phyloP scores from a whole-genome alignment of 2,797 vertebrate genomes.

The Neopelma chrysocephalum region DNA sequence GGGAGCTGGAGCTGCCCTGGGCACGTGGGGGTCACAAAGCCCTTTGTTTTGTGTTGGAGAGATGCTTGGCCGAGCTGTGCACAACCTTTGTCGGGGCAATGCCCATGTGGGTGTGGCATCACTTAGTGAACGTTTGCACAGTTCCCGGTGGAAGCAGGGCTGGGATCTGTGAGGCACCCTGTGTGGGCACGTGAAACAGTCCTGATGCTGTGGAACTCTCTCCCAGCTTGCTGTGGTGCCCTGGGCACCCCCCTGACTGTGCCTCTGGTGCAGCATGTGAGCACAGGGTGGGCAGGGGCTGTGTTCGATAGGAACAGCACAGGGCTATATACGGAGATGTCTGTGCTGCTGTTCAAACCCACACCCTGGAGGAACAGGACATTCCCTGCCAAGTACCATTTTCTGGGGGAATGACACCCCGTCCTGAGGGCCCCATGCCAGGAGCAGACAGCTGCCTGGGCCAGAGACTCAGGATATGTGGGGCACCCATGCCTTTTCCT shows the following conservation, averaged over 20 bases:
- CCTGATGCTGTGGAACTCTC: not conserved
- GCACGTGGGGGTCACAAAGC: fast-evolving
- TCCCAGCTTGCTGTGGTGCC: fast-evolving
- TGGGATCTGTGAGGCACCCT: not conserved
- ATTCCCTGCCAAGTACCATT: not conserved
- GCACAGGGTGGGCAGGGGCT: fast-evolving
- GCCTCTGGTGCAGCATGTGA: fast-evolving
- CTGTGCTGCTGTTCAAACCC: not conserved
- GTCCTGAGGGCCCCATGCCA: not conserved
- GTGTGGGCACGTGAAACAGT: fast-evolving
- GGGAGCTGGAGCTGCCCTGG: not conserved
- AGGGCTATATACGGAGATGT: not conserved
- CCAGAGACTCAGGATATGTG: not conserved
- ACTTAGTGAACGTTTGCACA: fast-evolving
- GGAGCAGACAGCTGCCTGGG: not conserved
- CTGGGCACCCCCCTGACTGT: not conserved
- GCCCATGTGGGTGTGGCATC: fast-evolving
- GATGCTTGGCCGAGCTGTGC: not conserved
- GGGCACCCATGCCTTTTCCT: not conserved
- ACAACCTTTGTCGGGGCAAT: not conserved
- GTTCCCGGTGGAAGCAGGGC: not conserved
- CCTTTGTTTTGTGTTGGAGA: not conserved
- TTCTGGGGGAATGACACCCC: not conserved
- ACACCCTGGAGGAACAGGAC: fast-evolving
- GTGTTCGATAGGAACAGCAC: not conserved